Evolutionary conservation across 2,797 vertebrate genomes (phyloP).

Genomic region (Argentina silus): DNA sequence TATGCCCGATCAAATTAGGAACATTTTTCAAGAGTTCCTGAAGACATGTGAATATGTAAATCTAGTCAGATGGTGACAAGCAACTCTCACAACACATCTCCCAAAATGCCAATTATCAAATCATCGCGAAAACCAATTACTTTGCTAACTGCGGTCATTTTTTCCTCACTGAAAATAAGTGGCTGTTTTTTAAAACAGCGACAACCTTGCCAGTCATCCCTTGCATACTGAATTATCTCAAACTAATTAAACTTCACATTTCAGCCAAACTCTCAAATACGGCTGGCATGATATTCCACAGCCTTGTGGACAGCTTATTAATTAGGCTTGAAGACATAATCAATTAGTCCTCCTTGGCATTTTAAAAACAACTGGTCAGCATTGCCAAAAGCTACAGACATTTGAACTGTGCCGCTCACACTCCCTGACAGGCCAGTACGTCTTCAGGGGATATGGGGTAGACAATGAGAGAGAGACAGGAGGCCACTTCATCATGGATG

Average conservation of each 20-base stretch:
- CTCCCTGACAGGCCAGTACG: not conserved
- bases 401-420: too few species aligned
- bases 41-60: conserved; percentile 1
- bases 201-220: not conserved
- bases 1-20: not conserved
- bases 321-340: not conserved
- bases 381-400: not conserved
- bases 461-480: too few species aligned
- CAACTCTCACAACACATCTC: not conserved
- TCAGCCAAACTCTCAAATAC: not conserved
- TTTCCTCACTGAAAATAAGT: not conserved
- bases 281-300: not conserved
- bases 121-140: conserved; percentile 11
- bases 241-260: conserved; percentile 14
- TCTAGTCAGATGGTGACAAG: not conserved
- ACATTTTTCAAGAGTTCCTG: not conserved
- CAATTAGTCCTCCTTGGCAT: not conserved
- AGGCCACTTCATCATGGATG: too few species aligned
- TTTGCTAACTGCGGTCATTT: not conserved
- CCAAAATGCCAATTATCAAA: conserved; percentile 12
- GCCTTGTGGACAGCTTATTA: conserved; percentile 1
- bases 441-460: not conserved
- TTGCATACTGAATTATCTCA: not conserved
- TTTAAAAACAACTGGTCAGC: not conserved
- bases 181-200: not conserved